Base-by-base conservation (phyloP, 2,797 vertebrate species). In the Octomys mimax region DNA sequence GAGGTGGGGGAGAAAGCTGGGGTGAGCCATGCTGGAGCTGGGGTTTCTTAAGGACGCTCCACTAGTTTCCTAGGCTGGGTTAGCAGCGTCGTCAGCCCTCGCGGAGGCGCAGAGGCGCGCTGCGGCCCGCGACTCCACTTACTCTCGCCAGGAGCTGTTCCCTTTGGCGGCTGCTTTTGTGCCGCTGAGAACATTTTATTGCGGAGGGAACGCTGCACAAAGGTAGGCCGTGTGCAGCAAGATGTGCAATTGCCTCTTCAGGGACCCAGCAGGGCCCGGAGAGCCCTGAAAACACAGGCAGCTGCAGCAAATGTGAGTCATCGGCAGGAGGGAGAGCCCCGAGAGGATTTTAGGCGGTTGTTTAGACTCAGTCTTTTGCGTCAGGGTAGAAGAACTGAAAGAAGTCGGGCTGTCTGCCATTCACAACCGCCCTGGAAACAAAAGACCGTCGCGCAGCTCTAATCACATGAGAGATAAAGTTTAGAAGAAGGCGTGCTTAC, bases 141-240 rank as follows among this genome's bases (percentile, higher is more conserved):
- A 75, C 96, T 54, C 92, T 83, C 73, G 52, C 96, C 93, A 75
- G 78, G 75, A 98, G 98, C 98, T 85, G 96, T 98, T 98, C 70
- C 98, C 97, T 98, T 98, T 98, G 99, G 99, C 98, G 97, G 98
- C 99, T 98, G 99, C 98, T 99, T 99, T 99, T 99, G 99, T 99
- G 99, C 73, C 98, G 98, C 98, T 68, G 97, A 98, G 98, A 98
- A 98, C 97, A 97, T 98, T 97, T 97, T 97, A 52, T 70, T n/a
- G 70, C 89, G 96, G 92, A 93, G 97, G 33, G 80, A 92, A 87
- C 4, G 95, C 96, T 89, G 96, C 97, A 98, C 98, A 97, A 97
- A 98, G 97, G 96, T 98, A 98, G 94, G 97, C 96, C 68, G 18
- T 0, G 89, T 92, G 97, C 93, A 52, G 95, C 93, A 70, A 62